Base-by-base conservation (phyloP, 2,797 vertebrate genomes). In the Syngnathus rostellatus region DNA sequence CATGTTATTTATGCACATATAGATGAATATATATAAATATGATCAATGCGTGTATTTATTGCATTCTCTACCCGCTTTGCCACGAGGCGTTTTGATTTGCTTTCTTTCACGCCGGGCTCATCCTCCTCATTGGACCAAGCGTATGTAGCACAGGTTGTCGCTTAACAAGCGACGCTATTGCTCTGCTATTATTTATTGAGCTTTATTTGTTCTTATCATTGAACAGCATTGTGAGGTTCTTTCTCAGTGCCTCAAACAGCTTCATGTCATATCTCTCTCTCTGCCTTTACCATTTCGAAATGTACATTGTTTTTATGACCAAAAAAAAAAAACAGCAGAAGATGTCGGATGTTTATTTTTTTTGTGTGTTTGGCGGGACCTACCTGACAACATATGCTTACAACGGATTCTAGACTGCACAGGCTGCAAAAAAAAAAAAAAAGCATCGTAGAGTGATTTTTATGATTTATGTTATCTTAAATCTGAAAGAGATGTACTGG, bases 31-130 rank as follows among this genome's bases (percentile, higher is more conserved):
- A 72, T 82, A 87, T 72, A 79, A 71, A 86, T 82, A 85, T 77
- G 72, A 74, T 75, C 82, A 83, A 80, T 86, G 79, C 85, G 79
- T 77, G 74, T 85, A 74, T 90, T 90, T 90, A 90, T 89, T 87
- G 72, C 81, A 69, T 77, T 74, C 19, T 51, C 41, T 16, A 25
- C 77, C 85, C 81, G 83, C 85, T 87, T 67, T 82, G 80, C 77
- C 75, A 77, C 83, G 82, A 86, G 73, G 55, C 64, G 53, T 70
- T 77, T 79, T 67, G 69, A 63, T 77, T 60, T 68, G 38, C 31
- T 31, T 31, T 31, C 31, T 83, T 86, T 14, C 25, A 25, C 55
- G 81, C 12, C 86, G 81, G 80, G 80, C 75, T 8, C 14, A 23
- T 45, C 41, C 14, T 4, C 21, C 11, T 45, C 60, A 31, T 6